Conservation (phyloP, 2,797 vertebrate genomes). For the Tadarida brasiliensis region DNA sequence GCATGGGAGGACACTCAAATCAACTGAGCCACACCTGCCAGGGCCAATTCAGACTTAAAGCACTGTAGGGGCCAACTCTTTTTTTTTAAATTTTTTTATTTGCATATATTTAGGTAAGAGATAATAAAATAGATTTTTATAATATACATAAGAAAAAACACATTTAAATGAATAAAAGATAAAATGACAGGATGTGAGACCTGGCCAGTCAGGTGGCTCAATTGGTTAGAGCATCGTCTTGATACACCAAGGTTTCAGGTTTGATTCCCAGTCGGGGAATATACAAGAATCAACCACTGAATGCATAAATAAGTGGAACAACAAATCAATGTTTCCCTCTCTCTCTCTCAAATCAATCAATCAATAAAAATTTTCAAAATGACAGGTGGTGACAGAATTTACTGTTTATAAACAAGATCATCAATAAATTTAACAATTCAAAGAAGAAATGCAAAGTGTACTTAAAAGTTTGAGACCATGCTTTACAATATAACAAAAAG, state of each 20-base stretch:
- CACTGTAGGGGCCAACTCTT: not conserved
- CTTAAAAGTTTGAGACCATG: slow-evolving; percentile 69
- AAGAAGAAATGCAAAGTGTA: slow-evolving; percentile 55
- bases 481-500: slow-evolving; percentile 49
- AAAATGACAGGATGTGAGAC: not conserved
- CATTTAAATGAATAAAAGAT: slow-evolving; percentile 77
- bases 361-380: not conserved
- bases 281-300: too few relatives aligned
- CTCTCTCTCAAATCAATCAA: too few relatives aligned
- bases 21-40: too few relatives aligned
- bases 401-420: slow-evolving; percentile 85
- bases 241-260: too few relatives aligned
- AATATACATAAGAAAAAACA: slow-evolving; percentile 76
- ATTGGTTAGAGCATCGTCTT: too few relatives aligned
- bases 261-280: too few relatives aligned
- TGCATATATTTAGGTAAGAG: slow-evolving; percentile 67
- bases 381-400: slow-evolving; percentile 73
- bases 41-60: not conserved
- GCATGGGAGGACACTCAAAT: too few relatives aligned
- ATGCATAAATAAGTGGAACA: too few relatives aligned
- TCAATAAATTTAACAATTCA: slow-evolving; percentile 74
- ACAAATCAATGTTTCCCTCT: too few relatives aligned
- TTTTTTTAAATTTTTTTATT: not conserved
- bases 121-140: slow-evolving; percentile 83
- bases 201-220: not conserved